phyloP scores from a whole-genome alignment of 2,888 invertebrate genomes.

The Eupithecia dodoneata region DNA sequence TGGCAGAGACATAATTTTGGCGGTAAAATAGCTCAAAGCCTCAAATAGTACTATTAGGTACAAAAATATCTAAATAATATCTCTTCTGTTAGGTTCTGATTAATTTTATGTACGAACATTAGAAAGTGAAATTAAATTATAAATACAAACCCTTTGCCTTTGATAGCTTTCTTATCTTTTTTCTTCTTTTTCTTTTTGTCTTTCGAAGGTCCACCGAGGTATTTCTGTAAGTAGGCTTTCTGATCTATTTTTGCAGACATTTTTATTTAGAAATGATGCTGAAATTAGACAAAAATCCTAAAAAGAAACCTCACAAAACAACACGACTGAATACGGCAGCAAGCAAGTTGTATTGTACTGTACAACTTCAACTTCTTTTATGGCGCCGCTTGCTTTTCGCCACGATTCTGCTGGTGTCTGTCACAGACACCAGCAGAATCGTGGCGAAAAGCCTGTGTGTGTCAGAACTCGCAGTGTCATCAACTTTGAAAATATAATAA shows the following conservation, averaged over 20 bases:
- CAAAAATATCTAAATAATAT: neutral
- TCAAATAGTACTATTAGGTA: neutral
- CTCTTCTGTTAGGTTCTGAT: neutral
- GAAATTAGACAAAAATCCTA: neutral
- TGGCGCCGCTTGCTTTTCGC: too few species aligned
- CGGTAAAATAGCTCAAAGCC: neutral
- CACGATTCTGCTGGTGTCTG: too few species aligned
- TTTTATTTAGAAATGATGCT: conserved; percentile 35
- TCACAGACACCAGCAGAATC: too few species aligned
- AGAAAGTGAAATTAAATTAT: neutral
- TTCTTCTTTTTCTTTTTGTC: conserved; percentile 88
- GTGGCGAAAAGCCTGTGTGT: too few species aligned
- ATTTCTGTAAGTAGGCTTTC: conserved; percentile 91
- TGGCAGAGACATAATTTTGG: neutral
- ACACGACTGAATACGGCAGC: too few species aligned
- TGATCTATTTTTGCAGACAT: conserved; percentile 85
- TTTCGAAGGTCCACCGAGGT: conserved; percentile 86
- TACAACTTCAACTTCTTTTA: too few species aligned
- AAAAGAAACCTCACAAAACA: neutral
- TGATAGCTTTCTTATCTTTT: conserved; percentile 78
- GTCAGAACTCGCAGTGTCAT: too few species aligned
- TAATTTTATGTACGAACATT: neutral
- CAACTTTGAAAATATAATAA: too few species aligned
- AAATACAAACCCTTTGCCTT: conserved; percentile 70
- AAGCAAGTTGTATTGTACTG: too few species aligned